phyloP scores from a whole-genome alignment of 2,113 vertebrate genomes.

The Pseudolaguvia tuberculata region DNA sequence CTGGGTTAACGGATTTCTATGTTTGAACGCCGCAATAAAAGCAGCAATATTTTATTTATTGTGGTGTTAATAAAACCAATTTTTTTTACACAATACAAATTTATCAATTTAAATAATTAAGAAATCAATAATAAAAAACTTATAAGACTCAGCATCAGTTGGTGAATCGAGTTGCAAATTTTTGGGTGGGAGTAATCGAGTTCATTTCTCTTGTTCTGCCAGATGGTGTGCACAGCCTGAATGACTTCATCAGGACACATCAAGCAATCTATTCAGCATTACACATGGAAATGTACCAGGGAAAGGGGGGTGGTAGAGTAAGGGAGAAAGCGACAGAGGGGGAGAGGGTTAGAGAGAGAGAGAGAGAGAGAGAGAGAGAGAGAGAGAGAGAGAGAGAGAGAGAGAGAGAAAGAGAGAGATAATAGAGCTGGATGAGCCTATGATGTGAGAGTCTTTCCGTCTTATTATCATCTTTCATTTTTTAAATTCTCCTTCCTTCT shows the following conservation, averaged over 20 bases:
- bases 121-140: not conserved
- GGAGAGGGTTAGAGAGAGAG: not conserved
- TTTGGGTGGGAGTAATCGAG: constrained; percentile 24
- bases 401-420: constrained; percentile 27
- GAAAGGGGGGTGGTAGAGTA: not conserved
- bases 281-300: constrained; percentile 44
- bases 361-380: not conserved
- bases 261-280: constrained; percentile 39
- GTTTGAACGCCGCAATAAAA: not conserved
- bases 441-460: constrained; percentile 15
- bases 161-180: constrained; percentile 22
- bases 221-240: constrained; percentile 45
- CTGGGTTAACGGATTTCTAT: too few species aligned
- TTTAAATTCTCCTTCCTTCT: too few species aligned
- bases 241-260: constrained; percentile 46
- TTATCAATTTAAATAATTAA: constrained; percentile 10
- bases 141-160: not conserved
- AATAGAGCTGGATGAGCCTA: constrained; percentile 35
- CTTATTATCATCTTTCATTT: too few species aligned
- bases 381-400: constrained; percentile 7
- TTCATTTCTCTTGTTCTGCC: constrained; percentile 42
- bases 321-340: too few species aligned
- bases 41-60: too few species aligned
- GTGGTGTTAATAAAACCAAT: too few species aligned
- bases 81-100: too few species aligned